These are phyloP conservation scores for Rhopalosiphum padi DNA, from an alignment of 1,140 invertebrate genomes.

Conservation along the genomic window DNA sequence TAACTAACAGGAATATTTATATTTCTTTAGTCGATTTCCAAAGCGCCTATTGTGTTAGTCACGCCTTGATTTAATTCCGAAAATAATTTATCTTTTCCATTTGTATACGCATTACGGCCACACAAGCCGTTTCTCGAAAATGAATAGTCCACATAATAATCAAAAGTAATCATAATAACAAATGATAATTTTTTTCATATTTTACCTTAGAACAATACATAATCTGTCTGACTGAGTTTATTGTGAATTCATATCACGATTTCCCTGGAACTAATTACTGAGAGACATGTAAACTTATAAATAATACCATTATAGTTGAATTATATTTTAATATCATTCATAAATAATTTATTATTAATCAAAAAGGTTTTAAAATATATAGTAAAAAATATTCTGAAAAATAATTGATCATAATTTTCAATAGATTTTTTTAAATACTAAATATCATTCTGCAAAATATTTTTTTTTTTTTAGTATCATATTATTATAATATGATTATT, in stretches of 20 bases:
- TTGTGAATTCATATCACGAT: background rate
- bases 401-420: no score
- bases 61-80: background rate
- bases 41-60: background rate
- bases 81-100: background rate
- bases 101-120: background rate
- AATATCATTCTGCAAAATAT: no score
- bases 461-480: no score
- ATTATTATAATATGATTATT: no score
- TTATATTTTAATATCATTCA: background rate
- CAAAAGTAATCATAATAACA: background rate
- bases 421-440: no score
- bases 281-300: background rate
- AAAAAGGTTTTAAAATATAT: background rate
- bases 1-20: conserved; percentile 4
- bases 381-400: no score
- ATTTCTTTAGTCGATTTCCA: background rate
- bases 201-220: background rate
- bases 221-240: background rate
- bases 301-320: no score
- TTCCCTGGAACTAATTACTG: background rate
- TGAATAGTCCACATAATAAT: background rate
- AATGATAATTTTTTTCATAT: background rate
- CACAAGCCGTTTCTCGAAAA: background rate
- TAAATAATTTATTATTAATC: background rate